These are phyloP conservation scores for Toxostoma redivivum DNA, from an alignment of 2,113 vertebrate species.

Conservation along the genomic window DNA sequence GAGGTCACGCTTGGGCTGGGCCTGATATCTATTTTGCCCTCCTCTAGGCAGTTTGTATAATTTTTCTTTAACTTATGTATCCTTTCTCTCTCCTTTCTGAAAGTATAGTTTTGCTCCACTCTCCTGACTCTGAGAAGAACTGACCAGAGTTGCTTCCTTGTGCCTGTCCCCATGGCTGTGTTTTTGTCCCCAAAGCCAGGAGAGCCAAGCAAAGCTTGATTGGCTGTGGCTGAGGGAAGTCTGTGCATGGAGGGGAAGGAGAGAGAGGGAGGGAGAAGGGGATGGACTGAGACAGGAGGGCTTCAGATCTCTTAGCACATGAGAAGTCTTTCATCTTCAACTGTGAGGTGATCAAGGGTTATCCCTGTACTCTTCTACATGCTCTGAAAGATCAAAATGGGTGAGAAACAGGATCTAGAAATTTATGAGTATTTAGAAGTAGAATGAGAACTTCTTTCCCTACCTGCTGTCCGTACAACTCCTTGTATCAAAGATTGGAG, in stretches of 20 bases:
- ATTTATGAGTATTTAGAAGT: not conserved
- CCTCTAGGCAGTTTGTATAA: not conserved
- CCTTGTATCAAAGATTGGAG: not conserved
- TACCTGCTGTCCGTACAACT: not conserved
- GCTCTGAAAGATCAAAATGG: not conserved
- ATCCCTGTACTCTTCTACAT: not conserved
- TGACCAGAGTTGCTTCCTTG: not conserved
- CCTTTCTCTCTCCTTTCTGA: not conserved
- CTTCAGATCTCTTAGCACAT: not conserved
- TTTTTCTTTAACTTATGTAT: not conserved
- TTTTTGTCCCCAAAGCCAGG: not conserved
- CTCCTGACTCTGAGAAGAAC: not conserved
- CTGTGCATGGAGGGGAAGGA: not conserved
- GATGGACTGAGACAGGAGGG: not conserved
- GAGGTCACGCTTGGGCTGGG: not conserved
- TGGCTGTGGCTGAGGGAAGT: not conserved
- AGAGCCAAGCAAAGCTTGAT: not conserved
- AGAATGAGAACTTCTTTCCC: not conserved
- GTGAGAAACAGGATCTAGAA: not conserved
- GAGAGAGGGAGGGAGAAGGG: not conserved
- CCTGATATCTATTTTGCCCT: not conserved
- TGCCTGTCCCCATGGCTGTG: not conserved
- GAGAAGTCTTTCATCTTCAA: not conserved
- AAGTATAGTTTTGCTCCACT: not conserved
- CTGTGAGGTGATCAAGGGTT: not conserved